Base-by-base conservation (phyloP, 2,888 invertebrate genomes). In the Napeogenes inachia region DNA sequence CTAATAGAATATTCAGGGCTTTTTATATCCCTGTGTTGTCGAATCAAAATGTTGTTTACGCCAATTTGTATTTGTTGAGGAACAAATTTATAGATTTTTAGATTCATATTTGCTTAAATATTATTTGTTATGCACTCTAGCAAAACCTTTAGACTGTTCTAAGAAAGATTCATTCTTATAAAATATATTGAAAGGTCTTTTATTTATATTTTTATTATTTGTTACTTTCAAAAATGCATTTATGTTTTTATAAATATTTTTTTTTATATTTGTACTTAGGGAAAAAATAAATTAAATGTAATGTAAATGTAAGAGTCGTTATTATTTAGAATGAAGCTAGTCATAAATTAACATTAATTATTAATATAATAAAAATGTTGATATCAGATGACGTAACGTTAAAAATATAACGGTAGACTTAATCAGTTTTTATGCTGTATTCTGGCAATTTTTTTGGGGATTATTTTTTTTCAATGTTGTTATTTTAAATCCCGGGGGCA, bases 21-120 rank as follows among this genome's bases (percentile, higher is more conserved):
- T 98, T 98, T 81, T 98, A 96, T 84, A 91, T 98, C 80, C 98
- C 98, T 56, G 93, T 94, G 75, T 71, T 96, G 33, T 94, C 94
- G 12, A 91, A 92, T 71, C 92, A 91, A 71, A 93, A 93, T 77
- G 92, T 93, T 58, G 91, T 91, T 13, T 96, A 93, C 76, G 95
- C 93, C 5, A 93, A 93, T 71, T 93, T 96, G 75, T 95, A 94
- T 85, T 89, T 97, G 65, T 85, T 97, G 66, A 91, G 86, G 70
- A 92, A 91, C 78, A 89, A 85, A 67, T 63, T 78, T 30, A 64
- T 77, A 35, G 65, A 56, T 8, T 42, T 54, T 63, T 66, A 63
- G 55, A 45, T 46, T 8, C 30, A 60, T 32, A 33, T 60, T 54
- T 45, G 54, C 35, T 45, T 42, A 12, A 42, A 45, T 1, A n/a